Conservation (phyloP, 2,888 invertebrate species). For the Heliconius charithonia region DNA sequence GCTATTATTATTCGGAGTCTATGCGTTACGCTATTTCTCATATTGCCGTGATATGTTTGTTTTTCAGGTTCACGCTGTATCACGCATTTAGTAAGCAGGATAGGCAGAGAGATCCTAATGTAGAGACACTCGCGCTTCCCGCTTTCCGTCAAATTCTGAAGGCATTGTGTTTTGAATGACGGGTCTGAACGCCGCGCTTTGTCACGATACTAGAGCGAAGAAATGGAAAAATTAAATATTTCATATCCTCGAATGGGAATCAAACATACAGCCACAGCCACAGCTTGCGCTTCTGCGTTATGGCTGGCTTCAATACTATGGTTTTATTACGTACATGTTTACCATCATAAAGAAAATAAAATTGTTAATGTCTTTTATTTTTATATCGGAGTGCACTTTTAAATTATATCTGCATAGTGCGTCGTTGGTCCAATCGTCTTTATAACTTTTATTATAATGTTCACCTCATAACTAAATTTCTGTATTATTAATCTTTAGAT, state of each 20-base stretch:
- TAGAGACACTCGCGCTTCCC: too few relatives aligned
- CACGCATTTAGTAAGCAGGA: too few relatives aligned
- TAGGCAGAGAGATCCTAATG: too few relatives aligned
- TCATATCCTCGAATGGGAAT: too few relatives aligned
- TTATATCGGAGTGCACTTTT: neutral
- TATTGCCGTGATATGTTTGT: neutral
- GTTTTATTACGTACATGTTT: neutral
- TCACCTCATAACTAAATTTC: neutral
- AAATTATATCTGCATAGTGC: neutral
- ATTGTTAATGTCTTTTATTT: neutral
- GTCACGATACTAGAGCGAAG: too few relatives aligned
- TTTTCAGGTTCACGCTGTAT: too few relatives aligned
- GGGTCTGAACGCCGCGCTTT: too few relatives aligned
- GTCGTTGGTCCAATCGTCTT: neutral
- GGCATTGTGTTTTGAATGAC: too few relatives aligned
- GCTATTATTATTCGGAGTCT: conserved; percentile 30
- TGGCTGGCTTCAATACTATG: neutral
- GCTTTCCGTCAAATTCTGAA: too few relatives aligned
- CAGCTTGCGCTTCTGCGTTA: too few relatives aligned
- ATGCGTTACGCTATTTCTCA: conserved; percentile 1
- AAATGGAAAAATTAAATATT: too few relatives aligned
- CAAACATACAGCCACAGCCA: too few relatives aligned
- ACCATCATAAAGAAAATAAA: neutral
- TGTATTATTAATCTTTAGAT: neutral
- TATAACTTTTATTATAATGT: neutral